Base-by-base conservation (phyloP, 2,888 invertebrate species). In the Diploptera punctata region DNA sequence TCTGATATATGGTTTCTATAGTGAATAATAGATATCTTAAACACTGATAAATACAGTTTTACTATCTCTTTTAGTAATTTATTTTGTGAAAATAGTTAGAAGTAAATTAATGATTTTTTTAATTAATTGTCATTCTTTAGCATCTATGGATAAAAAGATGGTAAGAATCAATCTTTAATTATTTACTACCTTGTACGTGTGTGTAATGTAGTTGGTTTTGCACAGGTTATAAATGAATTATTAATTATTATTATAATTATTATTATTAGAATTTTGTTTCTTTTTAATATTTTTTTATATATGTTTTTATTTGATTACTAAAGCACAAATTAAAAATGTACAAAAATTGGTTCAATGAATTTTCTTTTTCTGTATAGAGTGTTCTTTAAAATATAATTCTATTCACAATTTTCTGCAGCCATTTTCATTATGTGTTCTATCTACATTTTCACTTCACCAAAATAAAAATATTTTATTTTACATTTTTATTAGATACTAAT, bases 121-220 rank as follows among this genome's bases (percentile, higher is more conserved):
- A n/a, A n/a, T n/a, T n/a, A n/a, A n/a, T n/a, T n/a, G n/a, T 33
- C 33, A 33, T 33, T 33, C 33, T 10, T 80, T 65, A 62, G 24
- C n/a, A 19, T 18, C 3, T 49, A 49, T 62, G 47, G 33, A 19
- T 13, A 19, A 78, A 77, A 81, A 84, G 84, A 84, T 82, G 84
- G 84, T 84, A 84, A 84, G 84, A 79, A 82, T 83, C 82, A 81
- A 80, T 80, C 82, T 81, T 83, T 80, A 81, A 81, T 83, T 83
- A 83, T 10, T 67, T 54, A 65, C 61, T 26, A 61, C 62, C 62
- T 52, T 67, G 71, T 74, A 71, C 65, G 47, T 71, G 73, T 74
- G 73, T 74, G 71, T 71, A 52, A 43, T 33, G 71, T 74, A 74
- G 73, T 68, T 69, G 73, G 73, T 57, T n/a, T 62, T 74, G 73